Evolutionary conservation across 2,113 vertebrate species (phyloP).

Genomic region (Bucco capensis): DNA sequence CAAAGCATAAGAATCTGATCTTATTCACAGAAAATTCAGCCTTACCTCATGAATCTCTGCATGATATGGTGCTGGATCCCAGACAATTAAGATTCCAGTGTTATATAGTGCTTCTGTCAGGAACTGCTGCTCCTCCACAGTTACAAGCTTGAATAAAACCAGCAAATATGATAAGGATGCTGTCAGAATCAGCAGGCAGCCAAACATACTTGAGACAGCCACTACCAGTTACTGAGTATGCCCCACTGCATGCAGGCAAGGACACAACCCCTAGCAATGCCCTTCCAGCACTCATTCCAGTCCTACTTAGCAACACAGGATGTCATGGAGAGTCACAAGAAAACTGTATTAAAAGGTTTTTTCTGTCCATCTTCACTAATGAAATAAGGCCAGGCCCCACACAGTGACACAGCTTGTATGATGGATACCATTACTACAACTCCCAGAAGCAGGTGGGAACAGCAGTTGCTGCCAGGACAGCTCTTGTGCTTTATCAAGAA

Average conservation of each 20-base stretch:
- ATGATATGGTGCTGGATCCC: constrained; percentile 80
- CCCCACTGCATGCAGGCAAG: not conserved
- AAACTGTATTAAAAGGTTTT: not conserved
- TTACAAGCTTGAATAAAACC: constrained; percentile 69
- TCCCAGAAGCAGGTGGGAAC: not conserved
- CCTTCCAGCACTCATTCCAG: not conserved
- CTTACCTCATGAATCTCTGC: constrained; percentile 75
- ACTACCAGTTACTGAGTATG: not conserved
- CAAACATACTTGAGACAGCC: not conserved
- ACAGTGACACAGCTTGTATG: not conserved
- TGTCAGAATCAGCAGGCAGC: not conserved
- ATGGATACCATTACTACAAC: not conserved
- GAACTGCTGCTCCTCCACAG: constrained; percentile 65
- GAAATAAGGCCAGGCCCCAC: fast-evolving
- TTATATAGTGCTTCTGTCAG: constrained; percentile 69
- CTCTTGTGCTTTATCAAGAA: not conserved
- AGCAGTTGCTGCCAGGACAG: not conserved
- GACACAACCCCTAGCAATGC: not conserved
- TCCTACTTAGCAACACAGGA: not conserved
- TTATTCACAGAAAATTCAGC: not conserved
- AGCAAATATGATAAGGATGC: not conserved
- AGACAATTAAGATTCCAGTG: constrained; percentile 76
- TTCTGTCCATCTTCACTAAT: not conserved
- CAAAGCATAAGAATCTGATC: not conserved
- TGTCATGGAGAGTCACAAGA: not conserved